Evolutionary conservation across 2,113 vertebrate species (phyloP), one percentile per base, ranked within the genome.

Genomic region (Epinephelus moara): DNA sequence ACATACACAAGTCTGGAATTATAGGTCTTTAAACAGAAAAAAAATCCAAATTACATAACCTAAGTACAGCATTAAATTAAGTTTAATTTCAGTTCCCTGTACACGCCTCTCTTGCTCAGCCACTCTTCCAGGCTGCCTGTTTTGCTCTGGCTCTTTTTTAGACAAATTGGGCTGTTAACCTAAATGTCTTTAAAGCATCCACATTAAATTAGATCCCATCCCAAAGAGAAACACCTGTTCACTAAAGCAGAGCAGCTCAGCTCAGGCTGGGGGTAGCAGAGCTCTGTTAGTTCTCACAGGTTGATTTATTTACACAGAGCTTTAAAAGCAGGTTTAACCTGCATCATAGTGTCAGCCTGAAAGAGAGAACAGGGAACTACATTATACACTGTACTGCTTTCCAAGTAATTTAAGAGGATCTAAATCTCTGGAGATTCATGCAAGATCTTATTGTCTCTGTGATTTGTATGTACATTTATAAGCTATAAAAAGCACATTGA

Each of bases 81-180:
- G 3, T 42, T 69, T 45, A 45, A 56, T 70, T 75, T 45, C 19
- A 42, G 6, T 63, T 83, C 59, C 50, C 21, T 42, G 42, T 15
- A 62, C 37, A 55, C 0, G 1, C 47, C 19, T 12, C n/a, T 40
- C 57, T 50, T 50, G 0, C 68, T 62, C 10, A 50, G 21, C 14
- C 21, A 49, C 11, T 79, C 11, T 40, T 64, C 52, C 17, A 17
- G 30, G 37, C 77, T 64, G 40, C 13, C 30, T 40, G 27, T 50
- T 57, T 64, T 42, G 4, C 23, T 66, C 15, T 42, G 23, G 25
- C 73, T 64, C 70, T 10, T 23, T 53, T 33, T 19, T 27, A n/a
- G 25, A 79, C 82, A 80, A 68, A 78, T 49, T 30, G 19, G 53
- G 40, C 14, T 14, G 25, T 85, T 55, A 76, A 66, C 33, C 33